Conservation (phyloP, 2,888 invertebrate genomes). For the Monoplex corrugatus region DNA sequence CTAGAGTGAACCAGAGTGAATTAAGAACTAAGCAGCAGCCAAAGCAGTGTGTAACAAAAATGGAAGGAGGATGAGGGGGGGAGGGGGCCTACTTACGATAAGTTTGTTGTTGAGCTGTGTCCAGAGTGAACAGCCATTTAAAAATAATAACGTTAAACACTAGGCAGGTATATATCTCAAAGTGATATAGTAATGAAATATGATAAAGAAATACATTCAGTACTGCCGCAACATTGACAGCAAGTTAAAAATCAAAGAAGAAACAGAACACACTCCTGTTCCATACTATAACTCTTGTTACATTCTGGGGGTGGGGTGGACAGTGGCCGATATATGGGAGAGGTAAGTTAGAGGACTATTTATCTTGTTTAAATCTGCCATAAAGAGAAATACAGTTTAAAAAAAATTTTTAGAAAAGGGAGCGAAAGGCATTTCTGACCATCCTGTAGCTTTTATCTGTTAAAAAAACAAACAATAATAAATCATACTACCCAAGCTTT, state of each 20-base stretch:
- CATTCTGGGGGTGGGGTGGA: no score
- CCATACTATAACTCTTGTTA: no score
- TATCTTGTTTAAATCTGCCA: no score
- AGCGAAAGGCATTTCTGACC: no score
- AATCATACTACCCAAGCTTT: no score
- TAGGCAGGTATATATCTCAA: background rate
- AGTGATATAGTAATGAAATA: background rate
- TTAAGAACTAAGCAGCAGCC: slow-evolving; percentile 37
- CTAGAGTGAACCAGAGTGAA: slow-evolving; percentile 7
- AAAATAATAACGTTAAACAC: background rate
- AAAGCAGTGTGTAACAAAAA: slow-evolving; percentile 23
- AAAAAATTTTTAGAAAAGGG: no score
- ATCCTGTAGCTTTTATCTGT: no score
- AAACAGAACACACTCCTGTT: slow-evolving; percentile 8
- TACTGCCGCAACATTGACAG: no score
- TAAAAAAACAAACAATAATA: no score
- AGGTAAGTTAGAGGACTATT: no score
- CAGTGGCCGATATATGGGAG: no score
- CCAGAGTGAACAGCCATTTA: slow-evolving; percentile 6
- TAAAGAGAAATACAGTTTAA: no score
- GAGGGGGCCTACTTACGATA: slow-evolving; percentile 54
- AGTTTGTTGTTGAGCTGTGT: slow-evolving; percentile 57
- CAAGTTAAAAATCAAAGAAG: background rate
- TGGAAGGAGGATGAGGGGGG: background rate
- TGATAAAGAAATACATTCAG: background rate